Evolutionary conservation across 2,888 invertebrate genomes (phyloP).

Genomic region (Junonia oenone): DNA sequence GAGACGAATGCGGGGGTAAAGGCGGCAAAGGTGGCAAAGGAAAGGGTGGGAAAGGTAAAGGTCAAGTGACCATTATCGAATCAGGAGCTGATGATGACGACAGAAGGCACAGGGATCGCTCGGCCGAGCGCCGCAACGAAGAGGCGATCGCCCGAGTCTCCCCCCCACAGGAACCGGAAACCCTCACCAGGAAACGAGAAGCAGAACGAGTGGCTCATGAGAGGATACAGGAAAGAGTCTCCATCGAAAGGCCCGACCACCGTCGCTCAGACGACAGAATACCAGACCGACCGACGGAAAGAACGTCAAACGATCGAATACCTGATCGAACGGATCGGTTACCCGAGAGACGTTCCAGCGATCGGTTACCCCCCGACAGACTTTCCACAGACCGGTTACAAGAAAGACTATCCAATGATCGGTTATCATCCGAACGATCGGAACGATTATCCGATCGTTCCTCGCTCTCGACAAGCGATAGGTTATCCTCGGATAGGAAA

Average conservation of each 20-base stretch:
- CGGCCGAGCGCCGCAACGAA: constrained; percentile 52
- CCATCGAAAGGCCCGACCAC: constrained; percentile 42
- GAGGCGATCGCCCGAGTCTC: constrained; percentile 61
- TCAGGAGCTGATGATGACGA: constrained; percentile 62
- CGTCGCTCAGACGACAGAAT: constrained; percentile 45
- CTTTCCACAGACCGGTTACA: constrained; percentile 30
- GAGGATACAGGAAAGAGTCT: constrained; percentile 42
- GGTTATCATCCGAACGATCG: constrained; percentile 25
- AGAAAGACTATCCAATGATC: constrained; percentile 29
- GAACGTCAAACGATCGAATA: constrained; percentile 28
- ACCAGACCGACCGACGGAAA: constrained; percentile 41
- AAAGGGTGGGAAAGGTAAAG: constrained; percentile 85
- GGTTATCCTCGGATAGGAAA: constrained; percentile 29
- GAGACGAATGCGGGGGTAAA: constrained; percentile 81
- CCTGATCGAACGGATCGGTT: constrained; percentile 30
- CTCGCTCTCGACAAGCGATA: constrained; percentile 29
- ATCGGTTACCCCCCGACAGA: constrained; percentile 34
- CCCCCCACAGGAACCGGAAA: constrained; percentile 51
- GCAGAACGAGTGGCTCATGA: constrained; percentile 41
- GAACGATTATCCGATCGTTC: constrained; percentile 39
- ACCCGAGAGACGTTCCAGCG: constrained; percentile 31
- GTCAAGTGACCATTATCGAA: constrained; percentile 85
- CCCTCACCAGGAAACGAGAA: constrained; percentile 39
- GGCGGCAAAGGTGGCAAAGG: constrained; percentile 87
- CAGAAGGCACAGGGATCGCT: constrained; percentile 58